Evolutionary conservation across 2,888 invertebrate genomes (phyloP).

Genomic region (Ashinkailepas kermadecensis): DNA sequence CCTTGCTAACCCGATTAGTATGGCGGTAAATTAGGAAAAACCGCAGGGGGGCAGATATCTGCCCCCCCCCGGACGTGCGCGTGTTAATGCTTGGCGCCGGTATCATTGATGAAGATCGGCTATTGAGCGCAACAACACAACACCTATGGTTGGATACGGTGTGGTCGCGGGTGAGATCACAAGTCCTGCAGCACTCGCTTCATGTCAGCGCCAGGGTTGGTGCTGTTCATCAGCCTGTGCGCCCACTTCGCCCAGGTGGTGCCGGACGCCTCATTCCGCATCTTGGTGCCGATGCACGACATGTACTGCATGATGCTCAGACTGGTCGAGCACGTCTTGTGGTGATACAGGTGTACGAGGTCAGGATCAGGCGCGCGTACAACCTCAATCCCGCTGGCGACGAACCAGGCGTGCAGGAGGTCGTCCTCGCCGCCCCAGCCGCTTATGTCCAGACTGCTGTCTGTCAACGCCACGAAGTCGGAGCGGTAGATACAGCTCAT

Average conservation of each 20-base stretch:
- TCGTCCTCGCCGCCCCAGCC: constrained; percentile 76
- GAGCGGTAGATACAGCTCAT: constrained; percentile 74
- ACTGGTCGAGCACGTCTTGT: background rate
- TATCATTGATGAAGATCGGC: too few species aligned
- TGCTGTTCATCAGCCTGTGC: background rate
- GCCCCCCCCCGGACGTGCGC: too few species aligned
- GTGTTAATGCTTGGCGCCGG: too few species aligned
- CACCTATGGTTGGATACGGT: too few species aligned
- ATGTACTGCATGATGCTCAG: constrained; percentile 62
- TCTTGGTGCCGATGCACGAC: constrained; percentile 64
- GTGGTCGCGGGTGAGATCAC: too few species aligned
- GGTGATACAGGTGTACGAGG: background rate
- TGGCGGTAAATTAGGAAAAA: too few species aligned
- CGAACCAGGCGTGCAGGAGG: constrained; percentile 51
- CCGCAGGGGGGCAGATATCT: too few species aligned
- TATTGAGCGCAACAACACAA: too few species aligned
- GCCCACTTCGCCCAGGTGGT: constrained; percentile 60
- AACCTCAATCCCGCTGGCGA: background rate
- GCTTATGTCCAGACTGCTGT: constrained; percentile 49
- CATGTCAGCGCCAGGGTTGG: too few species aligned
- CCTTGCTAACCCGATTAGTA: too few species aligned
- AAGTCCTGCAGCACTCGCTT: too few species aligned
- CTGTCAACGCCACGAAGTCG: constrained; percentile 51
- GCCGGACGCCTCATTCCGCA: constrained; percentile 66
- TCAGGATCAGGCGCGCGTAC: background rate